Evolutionary conservation across 2,888 invertebrate species (phyloP).

Genomic region (Apamea anceps): DNA sequence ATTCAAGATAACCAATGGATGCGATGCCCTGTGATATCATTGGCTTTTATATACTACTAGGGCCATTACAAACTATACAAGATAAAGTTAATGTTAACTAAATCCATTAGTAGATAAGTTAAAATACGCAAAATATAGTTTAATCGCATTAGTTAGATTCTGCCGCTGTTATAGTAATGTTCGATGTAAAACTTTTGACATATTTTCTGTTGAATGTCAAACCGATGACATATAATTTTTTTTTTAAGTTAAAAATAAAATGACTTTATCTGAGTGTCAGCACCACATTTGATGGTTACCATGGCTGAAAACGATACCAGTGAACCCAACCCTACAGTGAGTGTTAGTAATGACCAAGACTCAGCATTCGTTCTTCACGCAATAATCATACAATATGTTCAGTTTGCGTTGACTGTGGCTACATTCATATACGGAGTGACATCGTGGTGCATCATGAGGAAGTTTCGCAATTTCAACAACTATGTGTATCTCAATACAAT

Average conservation of each 20-base stretch:
- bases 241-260: not conserved
- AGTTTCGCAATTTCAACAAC: constrained; percentile 41
- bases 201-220: not conserved
- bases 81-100: constrained; percentile 12
- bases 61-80: not conserved
- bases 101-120: constrained; percentile 19
- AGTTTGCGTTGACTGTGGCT: not conserved
- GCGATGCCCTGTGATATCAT: not conserved
- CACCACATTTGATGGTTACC: not conserved
- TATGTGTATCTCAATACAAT: constrained; percentile 32
- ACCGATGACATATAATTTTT: not conserved
- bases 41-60: not conserved
- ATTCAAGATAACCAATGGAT: not conserved
- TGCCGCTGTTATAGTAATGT: constrained; percentile 1
- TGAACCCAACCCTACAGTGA: not conserved
- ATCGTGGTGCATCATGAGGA: constrained; percentile 37
- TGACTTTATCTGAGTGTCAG: not conserved
- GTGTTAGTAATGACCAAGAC: not conserved
- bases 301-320: constrained; percentile 6
- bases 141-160: constrained; percentile 13
- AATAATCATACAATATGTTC: not conserved
- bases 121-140: not conserved
- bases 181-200: not conserved
- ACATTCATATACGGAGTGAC: constrained; percentile 37
- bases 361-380: not conserved